These are phyloP conservation scores for Dryobota labecula DNA, from an alignment of 2,888 invertebrate genomes.

Conservation along the genomic window DNA sequence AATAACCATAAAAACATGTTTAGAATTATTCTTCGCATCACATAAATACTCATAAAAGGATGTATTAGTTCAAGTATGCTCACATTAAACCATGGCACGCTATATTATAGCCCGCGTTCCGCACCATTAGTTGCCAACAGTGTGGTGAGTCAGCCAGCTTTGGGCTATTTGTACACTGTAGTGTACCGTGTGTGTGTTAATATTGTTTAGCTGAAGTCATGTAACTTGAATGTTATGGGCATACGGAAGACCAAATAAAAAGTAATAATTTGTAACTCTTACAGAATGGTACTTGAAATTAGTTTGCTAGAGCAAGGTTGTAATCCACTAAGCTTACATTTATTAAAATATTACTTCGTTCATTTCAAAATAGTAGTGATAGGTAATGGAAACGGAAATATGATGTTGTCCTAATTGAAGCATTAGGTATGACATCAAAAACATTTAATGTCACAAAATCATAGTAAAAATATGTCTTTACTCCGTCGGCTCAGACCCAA, in stretches of 20 bases:
- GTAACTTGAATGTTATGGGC: background rate
- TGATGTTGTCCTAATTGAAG: background rate
- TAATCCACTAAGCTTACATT: background rate
- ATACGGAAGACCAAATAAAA: background rate
- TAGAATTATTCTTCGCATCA: constrained; percentile 2
- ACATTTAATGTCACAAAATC: background rate
- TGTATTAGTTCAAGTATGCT: constrained; percentile 31
- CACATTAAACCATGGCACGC: constrained; percentile 20
- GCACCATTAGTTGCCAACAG: constrained; percentile 56
- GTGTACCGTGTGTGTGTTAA: constrained; percentile 8
- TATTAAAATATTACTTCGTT: background rate
- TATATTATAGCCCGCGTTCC: constrained; percentile 57
- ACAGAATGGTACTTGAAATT: background rate
- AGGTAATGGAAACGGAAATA: background rate
- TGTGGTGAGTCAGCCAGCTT: constrained; percentile 53
- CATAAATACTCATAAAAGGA: constrained; percentile 19
- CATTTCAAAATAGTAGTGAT: background rate
- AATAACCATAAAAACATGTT: background rate
- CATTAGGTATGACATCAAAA: background rate
- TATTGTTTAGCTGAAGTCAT: background rate
- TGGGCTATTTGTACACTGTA: constrained; percentile 28
- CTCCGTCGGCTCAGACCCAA: background rate
- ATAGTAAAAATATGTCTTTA: background rate
- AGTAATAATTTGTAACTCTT: background rate
- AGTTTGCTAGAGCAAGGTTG: background rate